Evolutionary conservation across 2,113 vertebrate genomes (phyloP), one percentile per base, ranked within the genome.

Genomic region (Malurus alboscapulatus): DNA sequence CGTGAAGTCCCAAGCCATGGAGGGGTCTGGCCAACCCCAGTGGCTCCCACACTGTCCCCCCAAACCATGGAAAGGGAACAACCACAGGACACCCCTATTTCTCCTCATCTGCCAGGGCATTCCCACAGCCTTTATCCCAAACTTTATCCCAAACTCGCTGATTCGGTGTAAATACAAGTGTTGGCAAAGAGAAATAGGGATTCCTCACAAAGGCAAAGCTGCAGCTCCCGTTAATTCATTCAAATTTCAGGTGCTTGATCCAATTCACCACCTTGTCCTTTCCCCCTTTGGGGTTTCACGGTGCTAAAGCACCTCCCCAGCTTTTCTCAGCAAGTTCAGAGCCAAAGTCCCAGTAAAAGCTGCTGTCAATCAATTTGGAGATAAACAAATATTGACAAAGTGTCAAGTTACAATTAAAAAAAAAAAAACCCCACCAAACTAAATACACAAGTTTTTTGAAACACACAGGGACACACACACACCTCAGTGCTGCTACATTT

Each of bases 41-140:
- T 2, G 32, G 20, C 30, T 53, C 12, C 53, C 38, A 14, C 1
- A 1, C 7, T 50, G 17, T 66, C 51, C 7, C 9, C 22, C 27
- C 44, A 59, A 17, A 45, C 10, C 36, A 8, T 0, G 0, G 3
- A 30, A 72, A 45, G 7, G 26, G 7, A 53, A 24, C 6, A 40
- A 14, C 17, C 66, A 6, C 27, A 21, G 18, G 24, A 2, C 19
- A 79, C 30, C 48, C 30, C 48, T 1, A 1, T 18, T 54, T 15
- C 55, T 76, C 57, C 6, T 47, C 73, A 38, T 22, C 51, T 29
- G 4, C 32, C 72, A 1, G 16, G 27, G 44, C 12, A 38, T 6
- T 54, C 7, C 81, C 72, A 40, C 77, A 65, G 59, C 30, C 45
- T 83, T 53, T 10, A 19, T 11, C 62, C 61, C 34, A 22, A 8